phyloP scores from a whole-genome alignment of 2,797 vertebrate species.

The Todus mexicanus region DNA sequence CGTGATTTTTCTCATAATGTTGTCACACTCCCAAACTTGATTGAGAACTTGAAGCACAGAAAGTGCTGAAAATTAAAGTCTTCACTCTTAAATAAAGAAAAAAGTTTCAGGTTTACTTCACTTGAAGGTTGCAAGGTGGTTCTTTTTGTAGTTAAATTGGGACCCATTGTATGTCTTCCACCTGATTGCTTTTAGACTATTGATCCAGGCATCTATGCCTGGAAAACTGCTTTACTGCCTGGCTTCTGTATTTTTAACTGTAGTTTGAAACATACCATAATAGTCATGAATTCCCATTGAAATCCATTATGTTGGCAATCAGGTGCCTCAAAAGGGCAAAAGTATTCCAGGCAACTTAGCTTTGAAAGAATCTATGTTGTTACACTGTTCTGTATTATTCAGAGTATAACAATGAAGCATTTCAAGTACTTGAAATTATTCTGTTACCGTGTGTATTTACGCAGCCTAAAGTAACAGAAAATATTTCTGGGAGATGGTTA shows the following conservation, averaged over 20 bases:
- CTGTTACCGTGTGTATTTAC: background rate
- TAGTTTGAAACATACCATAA: background rate
- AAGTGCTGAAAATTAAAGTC: background rate
- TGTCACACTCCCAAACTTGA: background rate
- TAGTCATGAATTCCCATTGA: background rate
- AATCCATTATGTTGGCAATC: background rate
- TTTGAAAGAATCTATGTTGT: background rate
- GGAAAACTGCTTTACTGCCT: background rate
- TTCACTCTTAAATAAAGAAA: background rate
- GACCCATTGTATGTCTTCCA: background rate
- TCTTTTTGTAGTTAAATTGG: background rate
- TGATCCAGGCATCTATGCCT: background rate
- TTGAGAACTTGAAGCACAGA: background rate
- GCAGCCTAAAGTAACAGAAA: conserved; percentile 3
- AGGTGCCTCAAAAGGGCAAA: background rate
- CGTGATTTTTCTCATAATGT: background rate
- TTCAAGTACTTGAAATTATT: background rate
- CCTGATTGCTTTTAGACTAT: background rate
- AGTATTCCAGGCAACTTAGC: background rate
- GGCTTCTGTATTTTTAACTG: background rate
- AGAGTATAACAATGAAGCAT: background rate
- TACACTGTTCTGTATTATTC: background rate
- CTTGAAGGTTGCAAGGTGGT: background rate
- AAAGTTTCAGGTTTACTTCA: background rate
- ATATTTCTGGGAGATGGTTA: background rate